A percentile compares a stretch with the other conserved stretches of the same genome.
Conservation (phyloP, 2,113 vertebrate genomes). For the Phasianus colchicus region DNA sequence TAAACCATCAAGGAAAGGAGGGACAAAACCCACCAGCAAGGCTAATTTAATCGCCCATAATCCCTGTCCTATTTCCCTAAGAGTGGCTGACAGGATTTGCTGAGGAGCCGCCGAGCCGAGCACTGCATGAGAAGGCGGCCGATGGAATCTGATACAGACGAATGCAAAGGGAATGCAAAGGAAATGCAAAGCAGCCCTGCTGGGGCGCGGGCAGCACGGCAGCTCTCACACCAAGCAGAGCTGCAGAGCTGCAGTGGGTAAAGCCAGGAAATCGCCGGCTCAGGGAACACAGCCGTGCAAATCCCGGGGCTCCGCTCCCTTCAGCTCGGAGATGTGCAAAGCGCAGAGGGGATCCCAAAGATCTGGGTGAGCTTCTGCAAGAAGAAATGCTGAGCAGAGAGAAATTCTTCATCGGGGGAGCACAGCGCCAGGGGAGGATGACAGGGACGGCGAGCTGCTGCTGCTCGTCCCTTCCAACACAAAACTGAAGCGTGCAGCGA, state of each 20-base stretch:
- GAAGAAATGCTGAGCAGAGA: not conserved
- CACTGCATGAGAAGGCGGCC: accelerated
- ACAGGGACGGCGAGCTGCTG: not conserved
- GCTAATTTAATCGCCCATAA: not conserved
- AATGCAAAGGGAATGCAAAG: accelerated
- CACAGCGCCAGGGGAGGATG: accelerated
- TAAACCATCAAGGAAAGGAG: not conserved
- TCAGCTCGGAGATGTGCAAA: accelerated
- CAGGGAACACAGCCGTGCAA: accelerated
- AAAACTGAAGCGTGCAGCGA: not conserved
- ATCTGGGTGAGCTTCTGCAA: not conserved
- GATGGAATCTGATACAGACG: not conserved
- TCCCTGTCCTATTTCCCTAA: not conserved
- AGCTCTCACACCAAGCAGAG: accelerated
- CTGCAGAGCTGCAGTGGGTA: not conserved
- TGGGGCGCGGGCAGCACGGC: not conserved
- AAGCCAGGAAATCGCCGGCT: not conserved
- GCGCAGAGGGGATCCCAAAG: accelerated
- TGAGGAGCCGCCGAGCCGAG: not conserved
- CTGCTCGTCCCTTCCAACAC: not conserved
- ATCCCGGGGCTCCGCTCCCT: not conserved
- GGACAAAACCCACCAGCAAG: not conserved
- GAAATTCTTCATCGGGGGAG: no score
- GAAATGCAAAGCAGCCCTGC: not conserved
- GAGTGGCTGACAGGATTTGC: not conserved